Conservation (phyloP, 2,888 invertebrate genomes). For the Drymonia ruficornis region DNA sequence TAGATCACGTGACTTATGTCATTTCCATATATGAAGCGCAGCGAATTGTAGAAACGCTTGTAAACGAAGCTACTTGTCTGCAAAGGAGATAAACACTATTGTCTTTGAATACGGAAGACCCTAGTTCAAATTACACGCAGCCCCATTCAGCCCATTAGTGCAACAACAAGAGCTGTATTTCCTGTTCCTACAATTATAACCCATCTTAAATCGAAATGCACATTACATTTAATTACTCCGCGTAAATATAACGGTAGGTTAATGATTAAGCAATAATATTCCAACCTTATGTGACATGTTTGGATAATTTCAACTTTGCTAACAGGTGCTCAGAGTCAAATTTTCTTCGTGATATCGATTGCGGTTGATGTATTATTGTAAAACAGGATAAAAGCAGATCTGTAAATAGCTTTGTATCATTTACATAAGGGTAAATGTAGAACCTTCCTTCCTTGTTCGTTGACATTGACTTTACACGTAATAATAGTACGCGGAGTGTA, state of each 20-base stretch:
- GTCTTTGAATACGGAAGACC: not conserved
- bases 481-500: too few relatives aligned
- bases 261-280: not conserved
- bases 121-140: not conserved
- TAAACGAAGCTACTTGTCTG: too few relatives aligned
- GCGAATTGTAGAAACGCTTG: too few relatives aligned
- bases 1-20: too few relatives aligned
- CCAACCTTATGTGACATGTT: not conserved
- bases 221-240: constrained; percentile 2
- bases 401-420: not conserved
- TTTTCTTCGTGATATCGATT: not conserved
- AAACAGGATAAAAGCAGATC: not conserved
- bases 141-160: not conserved
- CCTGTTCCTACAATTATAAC: constrained; percentile 3
- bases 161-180: not conserved
- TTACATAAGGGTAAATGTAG: not conserved
- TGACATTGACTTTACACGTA: too few relatives aligned
- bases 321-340: not conserved
- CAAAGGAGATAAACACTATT: too few relatives aligned
- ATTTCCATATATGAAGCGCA: too few relatives aligned
- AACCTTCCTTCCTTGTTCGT: not conserved
- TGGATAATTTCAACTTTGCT: not conserved
- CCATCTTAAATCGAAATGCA: constrained; percentile 6
- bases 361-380: not conserved
- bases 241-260: constrained; percentile 2